phyloP scores from a whole-genome alignment of 2,888 invertebrate species.

The Acanthosepion lycidas region DNA sequence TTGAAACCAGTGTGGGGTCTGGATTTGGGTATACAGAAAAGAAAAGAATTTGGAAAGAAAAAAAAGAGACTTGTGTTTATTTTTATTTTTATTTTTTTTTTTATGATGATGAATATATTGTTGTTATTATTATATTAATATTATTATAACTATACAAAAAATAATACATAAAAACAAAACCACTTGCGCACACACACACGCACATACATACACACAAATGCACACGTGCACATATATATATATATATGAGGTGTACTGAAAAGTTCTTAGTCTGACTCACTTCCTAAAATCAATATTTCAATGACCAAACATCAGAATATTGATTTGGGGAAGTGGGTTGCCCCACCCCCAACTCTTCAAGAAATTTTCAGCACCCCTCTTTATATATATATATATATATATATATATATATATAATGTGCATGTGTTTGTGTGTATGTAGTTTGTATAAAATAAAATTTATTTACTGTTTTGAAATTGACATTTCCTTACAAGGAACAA shows the following conservation, averaged over 20 bases:
- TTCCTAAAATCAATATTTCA: no score
- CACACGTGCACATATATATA: neutral
- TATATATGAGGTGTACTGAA: neutral
- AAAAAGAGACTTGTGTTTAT: neutral
- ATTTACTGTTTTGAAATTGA: slow-evolving; percentile 33
- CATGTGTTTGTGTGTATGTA: neutral
- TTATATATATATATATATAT: neutral
- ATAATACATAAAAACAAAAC: neutral
- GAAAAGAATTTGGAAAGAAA: neutral
- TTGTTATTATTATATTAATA: neutral
- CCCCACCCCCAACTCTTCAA: no score
- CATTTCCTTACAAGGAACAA: neutral
- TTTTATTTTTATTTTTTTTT: neutral
- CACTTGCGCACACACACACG: neutral
- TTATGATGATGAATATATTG: slow-evolving; percentile 1
- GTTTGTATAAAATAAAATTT: neutral
- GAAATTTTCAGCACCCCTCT: no score
- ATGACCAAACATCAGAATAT: no score
- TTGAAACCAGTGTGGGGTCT: neutral
- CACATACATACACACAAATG: neutral
- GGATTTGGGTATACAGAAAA: neutral
- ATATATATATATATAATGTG: neutral
- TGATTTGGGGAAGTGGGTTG: no score
- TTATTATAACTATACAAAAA: neutral
- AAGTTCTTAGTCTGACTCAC: no score